phyloP scores from a whole-genome alignment of 2,797 vertebrate species.

The Cephalopachus bancanus region DNA sequence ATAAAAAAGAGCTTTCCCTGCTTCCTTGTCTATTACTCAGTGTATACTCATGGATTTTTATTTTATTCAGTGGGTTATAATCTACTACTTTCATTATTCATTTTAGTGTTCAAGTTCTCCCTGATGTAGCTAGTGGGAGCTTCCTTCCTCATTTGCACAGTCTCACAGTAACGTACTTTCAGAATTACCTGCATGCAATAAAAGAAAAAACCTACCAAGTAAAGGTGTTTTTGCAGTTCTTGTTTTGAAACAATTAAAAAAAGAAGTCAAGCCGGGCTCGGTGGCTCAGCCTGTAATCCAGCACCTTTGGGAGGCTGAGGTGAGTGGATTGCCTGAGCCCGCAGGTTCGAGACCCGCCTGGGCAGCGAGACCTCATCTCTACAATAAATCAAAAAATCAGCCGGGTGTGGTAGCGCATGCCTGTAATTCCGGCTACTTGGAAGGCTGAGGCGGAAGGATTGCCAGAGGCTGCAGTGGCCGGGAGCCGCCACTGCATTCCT shows the following conservation, averaged over 20 bases:
- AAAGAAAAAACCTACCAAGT: background rate
- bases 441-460: too few species aligned
- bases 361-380: too few species aligned
- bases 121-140: conserved; percentile 7
- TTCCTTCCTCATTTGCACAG: background rate
- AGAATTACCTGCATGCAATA: background rate
- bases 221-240: conserved; percentile 12
- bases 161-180: conserved; percentile 40
- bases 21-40: conserved; percentile 33
- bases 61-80: conserved; percentile 56
- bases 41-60: conserved; percentile 61
- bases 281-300: too few species aligned
- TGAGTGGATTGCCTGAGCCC: too few species aligned
- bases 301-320: too few species aligned
- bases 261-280: background rate
- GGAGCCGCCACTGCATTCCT: too few species aligned
- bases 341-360: too few species aligned
- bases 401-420: too few species aligned
- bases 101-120: conserved; percentile 54
- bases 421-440: too few species aligned
- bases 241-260: background rate
- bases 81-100: conserved; percentile 32
- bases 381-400: too few species aligned
- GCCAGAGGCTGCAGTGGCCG: too few species aligned
- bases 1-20: background rate